Conservation (phyloP, 2,797 vertebrate species). For the Orestias chungarensis region DNA sequence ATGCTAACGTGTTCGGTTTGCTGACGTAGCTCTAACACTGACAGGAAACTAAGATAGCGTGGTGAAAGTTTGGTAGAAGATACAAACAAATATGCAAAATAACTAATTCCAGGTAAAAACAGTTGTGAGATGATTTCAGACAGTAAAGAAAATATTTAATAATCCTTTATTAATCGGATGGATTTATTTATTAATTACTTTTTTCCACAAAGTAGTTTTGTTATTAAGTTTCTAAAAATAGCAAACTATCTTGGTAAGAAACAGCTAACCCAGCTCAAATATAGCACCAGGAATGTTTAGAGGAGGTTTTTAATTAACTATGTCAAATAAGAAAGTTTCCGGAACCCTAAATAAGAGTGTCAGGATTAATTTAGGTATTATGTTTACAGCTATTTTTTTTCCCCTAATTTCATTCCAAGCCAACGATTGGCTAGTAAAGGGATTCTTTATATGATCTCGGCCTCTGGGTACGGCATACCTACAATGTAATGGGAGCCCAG, state of each 20-base stretch:
- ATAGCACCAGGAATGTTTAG: background rate
- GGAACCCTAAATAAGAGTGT: background rate
- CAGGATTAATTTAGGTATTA: background rate
- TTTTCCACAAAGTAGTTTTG: too few relatives aligned
- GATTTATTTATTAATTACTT: too few relatives aligned
- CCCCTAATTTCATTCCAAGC: background rate
- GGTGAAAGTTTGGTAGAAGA: background rate
- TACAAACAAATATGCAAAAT: background rate
- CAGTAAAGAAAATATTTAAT: background rate
- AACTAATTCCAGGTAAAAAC: background rate
- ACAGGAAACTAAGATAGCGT: background rate
- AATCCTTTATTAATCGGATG: too few relatives aligned
- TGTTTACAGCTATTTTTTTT: background rate
- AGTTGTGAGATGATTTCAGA: background rate
- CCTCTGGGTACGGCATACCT: background rate
- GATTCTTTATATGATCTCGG: slow-evolving; percentile 2
- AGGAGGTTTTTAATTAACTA: background rate
- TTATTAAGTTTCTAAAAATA: too few relatives aligned
- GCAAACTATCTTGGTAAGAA: background rate
- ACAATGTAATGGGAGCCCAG: background rate
- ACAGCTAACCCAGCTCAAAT: background rate
- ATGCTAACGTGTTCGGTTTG: background rate
- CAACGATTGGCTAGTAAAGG: background rate
- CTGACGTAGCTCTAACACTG: background rate
- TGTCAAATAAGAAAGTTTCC: background rate